phyloP scores from a whole-genome alignment of 92 coral and sea anemone genomes.

The Bergia sp. region DNA sequence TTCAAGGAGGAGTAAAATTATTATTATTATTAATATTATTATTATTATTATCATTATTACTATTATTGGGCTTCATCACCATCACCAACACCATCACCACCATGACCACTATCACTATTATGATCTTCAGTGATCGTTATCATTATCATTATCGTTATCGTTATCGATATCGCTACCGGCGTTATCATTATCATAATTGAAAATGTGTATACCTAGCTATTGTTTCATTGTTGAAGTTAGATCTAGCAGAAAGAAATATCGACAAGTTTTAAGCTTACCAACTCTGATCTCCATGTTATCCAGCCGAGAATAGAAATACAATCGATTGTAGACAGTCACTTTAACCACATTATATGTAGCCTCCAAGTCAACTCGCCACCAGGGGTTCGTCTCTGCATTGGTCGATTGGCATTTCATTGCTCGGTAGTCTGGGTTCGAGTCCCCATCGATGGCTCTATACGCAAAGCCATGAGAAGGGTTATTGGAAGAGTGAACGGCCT shows the following conservation, averaged over 20 bases:
- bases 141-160: not conserved
- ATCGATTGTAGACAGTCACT: slow-evolving; percentile 15
- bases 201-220: too few relatives aligned
- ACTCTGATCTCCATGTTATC: slow-evolving; percentile 13
- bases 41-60: too few relatives aligned
- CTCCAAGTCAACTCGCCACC: slow-evolving; percentile 16
- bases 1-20: too few relatives aligned
- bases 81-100: not conserved
- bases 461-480: not conserved
- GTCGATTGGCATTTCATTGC: not conserved
- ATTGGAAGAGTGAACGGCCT: not conserved
- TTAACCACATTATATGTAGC: not conserved
- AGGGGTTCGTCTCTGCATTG: not conserved
- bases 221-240: too few relatives aligned
- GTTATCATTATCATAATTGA: not conserved
- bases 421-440: not conserved
- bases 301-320: not conserved
- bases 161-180: too few relatives aligned
- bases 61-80: not conserved
- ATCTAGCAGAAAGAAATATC: too few relatives aligned
- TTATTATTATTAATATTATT: too few relatives aligned
- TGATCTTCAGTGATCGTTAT: too few relatives aligned
- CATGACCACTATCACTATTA: too few relatives aligned
- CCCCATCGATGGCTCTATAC: not conserved
- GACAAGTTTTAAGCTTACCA: not conserved